Evolutionary conservation across 2,888 invertebrate genomes (phyloP).

Genomic region (Myopa testacea): DNA sequence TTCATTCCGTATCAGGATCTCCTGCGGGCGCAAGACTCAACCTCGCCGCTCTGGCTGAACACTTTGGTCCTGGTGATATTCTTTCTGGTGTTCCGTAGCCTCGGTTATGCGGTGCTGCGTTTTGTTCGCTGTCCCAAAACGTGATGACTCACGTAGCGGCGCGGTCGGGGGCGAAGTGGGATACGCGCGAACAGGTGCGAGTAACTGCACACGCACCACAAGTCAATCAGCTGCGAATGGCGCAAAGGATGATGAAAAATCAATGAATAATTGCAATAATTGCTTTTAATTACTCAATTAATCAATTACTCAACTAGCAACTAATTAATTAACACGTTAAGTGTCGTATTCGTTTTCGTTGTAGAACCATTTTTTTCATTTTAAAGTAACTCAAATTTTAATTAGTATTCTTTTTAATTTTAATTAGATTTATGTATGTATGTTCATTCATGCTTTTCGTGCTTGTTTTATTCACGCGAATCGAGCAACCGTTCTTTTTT

Average conservation of each 20-base stretch:
- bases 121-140: constrained; percentile 77
- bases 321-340: background rate
- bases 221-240: background rate
- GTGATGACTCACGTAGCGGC: constrained; percentile 52
- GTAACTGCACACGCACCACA: constrained; percentile 17
- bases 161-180: background rate
- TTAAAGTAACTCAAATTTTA: constrained; percentile 4
- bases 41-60: constrained; percentile 79
- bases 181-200: background rate
- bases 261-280: background rate
- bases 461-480: too few species aligned
- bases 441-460: too few species aligned
- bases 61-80: constrained; percentile 78
- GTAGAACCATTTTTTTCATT: constrained; percentile 7
- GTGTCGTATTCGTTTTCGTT: background rate
- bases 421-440: background rate
- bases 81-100: constrained; percentile 77
- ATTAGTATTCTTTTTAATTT: constrained; percentile 1
- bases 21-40: constrained; percentile 75
- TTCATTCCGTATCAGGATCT: constrained; percentile 77
- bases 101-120: constrained; percentile 80
- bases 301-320: constrained; percentile 9
- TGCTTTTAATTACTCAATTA: background rate
- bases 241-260: background rate
- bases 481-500: too few species aligned